Percentiles rank a stretch among this genome's conserved stretches.
Evolutionary conservation across 1,140 invertebrate species (phyloP).

Genomic region (Stenopsyche tienmushanensis): DNA sequence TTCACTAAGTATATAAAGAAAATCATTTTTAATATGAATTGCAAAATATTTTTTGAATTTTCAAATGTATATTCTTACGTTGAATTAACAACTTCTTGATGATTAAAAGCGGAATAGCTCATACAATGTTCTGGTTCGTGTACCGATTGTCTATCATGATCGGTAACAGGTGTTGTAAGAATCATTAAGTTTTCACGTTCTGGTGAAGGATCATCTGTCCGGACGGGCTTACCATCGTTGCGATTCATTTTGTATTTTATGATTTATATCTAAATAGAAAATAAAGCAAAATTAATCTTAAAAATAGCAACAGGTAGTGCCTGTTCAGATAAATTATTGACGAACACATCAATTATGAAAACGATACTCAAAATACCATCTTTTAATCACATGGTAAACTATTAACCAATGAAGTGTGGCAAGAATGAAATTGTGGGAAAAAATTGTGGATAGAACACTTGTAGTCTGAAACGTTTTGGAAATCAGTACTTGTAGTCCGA

Average conservation of each 20-base stretch:
- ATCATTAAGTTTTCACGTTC: conserved; percentile 83
- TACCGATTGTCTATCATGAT: conserved; percentile 52
- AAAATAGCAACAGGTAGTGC: no score
- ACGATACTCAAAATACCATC: no score
- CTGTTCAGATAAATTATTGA: no score
- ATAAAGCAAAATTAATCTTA: no score
- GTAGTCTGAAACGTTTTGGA: no score
- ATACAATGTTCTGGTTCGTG: conserved; percentile 50
- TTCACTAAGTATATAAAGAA: conserved; percentile 16
- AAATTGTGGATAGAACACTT: no score
- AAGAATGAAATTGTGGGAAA: no score
- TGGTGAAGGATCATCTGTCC: conserved; percentile 86
- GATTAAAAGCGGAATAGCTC: conserved; percentile 50
- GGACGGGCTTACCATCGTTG: conserved; percentile 82
- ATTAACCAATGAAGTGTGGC: no score
- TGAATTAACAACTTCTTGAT: conserved; percentile 32
- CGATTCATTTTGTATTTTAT: conserved; percentile 74
- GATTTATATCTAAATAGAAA: no score
- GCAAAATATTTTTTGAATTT: conserved; percentile 3
- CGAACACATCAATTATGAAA: no score
- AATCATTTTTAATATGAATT: not conserved
- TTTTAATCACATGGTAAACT: no score
- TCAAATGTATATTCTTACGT: conserved; percentile 22
- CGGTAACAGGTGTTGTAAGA: conserved; percentile 59
- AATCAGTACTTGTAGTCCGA: no score